Percentiles rank a stretch among this genome's conserved stretches.
These are phyloP conservation scores for Drosophila pandora DNA, from an alignment of 1,140 invertebrate species.

Conservation along the genomic window DNA sequence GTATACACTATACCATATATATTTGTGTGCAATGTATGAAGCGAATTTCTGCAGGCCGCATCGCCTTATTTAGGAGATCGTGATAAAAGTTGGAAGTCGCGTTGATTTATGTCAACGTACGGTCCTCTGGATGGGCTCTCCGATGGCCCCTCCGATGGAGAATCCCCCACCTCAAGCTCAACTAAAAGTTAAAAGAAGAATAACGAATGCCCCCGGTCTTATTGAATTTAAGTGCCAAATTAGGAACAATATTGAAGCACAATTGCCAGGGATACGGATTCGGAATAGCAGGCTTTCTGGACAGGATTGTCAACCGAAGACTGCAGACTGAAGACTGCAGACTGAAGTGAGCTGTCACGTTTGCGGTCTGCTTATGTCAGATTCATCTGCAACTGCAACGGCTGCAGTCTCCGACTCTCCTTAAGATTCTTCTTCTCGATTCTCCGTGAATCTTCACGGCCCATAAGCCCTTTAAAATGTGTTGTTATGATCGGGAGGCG, in stretches of 20 bases:
- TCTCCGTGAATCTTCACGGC: slow-evolving; percentile 1
- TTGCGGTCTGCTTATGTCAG: slow-evolving; percentile 81
- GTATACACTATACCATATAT: not conserved
- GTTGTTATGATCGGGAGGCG: slow-evolving; percentile 80
- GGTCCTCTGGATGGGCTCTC: slow-evolving; percentile 16
- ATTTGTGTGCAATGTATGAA: slow-evolving; percentile 68
- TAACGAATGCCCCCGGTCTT: slow-evolving; percentile 28
- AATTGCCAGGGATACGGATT: slow-evolving; percentile 48
- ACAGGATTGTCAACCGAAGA: slow-evolving; percentile 56
- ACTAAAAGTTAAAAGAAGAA: slow-evolving; percentile 13
- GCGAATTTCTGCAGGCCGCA: slow-evolving; percentile 70
- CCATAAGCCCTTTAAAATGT: slow-evolving; percentile 82
- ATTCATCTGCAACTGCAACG: slow-evolving; percentile 63
- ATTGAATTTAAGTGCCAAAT: slow-evolving; percentile 73
- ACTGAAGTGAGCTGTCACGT: slow-evolving; percentile 80
- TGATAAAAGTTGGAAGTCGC: slow-evolving; percentile 84
- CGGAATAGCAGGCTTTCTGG: not conserved
- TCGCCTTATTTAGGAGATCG: slow-evolving; percentile 84
- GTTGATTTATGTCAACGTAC: slow-evolving; percentile 83
- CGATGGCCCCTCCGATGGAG: not conserved
- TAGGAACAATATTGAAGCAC: slow-evolving; percentile 75
- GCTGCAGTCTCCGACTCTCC: slow-evolving; percentile 29
- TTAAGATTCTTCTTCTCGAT: slow-evolving; percentile 12
- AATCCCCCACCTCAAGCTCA: slow-evolving; percentile 8
- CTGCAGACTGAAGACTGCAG: slow-evolving; percentile 39